phyloP scores from a whole-genome alignment of 2,888 invertebrate genomes.

The Bhutanitis thaidina region DNA sequence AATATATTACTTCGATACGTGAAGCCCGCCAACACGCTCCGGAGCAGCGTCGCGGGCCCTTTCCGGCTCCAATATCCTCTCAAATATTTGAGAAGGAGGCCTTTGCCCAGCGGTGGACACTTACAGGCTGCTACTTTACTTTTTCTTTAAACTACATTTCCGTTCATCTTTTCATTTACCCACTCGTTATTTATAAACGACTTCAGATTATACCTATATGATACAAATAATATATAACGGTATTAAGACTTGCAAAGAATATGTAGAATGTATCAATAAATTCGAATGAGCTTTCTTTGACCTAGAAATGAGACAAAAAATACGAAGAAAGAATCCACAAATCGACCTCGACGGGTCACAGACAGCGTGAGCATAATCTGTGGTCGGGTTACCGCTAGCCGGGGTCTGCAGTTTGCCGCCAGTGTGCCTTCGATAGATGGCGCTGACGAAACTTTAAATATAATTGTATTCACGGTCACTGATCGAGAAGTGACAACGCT shows the following conservation, averaged over 20 bases:
- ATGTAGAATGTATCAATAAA: neutral
- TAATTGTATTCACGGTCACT: too few species aligned
- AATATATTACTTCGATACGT: too few species aligned
- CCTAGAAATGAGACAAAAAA: slow-evolving; percentile 17
- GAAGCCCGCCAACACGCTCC: too few species aligned
- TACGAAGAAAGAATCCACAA: slow-evolving; percentile 21
- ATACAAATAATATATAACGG: neutral
- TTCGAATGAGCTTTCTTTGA: slow-evolving; percentile 20
- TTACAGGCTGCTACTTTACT: too few species aligned
- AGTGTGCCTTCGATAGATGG: neutral
- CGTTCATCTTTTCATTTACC: neutral
- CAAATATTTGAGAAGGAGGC: too few species aligned
- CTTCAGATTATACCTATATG: too few species aligned
- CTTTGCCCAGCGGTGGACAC: too few species aligned
- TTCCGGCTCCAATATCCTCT: too few species aligned
- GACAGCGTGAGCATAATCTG: slow-evolving; percentile 21
- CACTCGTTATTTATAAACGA: too few species aligned
- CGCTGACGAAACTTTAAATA: neutral
- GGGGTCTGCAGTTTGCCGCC: neutral
- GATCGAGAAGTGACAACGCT: too few species aligned
- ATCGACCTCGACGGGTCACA: slow-evolving; percentile 40
- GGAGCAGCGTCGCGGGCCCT: too few species aligned
- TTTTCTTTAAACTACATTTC: too few species aligned
- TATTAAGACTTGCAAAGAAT: neutral
- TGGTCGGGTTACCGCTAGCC: slow-evolving; percentile 9